Evolutionary conservation across 2,888 invertebrate species (phyloP), one percentile per base, ranked within the genome.

Genomic region (Neoascia interrupta): DNA sequence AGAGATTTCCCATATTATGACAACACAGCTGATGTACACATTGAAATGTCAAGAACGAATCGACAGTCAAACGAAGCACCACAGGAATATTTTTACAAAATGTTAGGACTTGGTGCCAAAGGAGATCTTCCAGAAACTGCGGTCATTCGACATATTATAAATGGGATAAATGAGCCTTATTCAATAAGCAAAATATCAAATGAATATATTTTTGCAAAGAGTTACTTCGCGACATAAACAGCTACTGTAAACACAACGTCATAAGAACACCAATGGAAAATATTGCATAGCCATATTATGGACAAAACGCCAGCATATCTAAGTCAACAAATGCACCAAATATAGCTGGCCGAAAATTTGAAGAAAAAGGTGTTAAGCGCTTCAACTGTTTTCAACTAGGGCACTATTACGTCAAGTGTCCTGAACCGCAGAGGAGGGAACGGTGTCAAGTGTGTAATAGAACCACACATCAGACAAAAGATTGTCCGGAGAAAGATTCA

Each of bases 301-400:
- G 37, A 16, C 13, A 45, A 45, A 23, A 1, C 43, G 5, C n/a
- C n/a, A n/a, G n/a, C n/a, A n/a, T n/a, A n/a, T n/a, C n/a, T n/a
- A n/a, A 6, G 26, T 26, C 5, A 5, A 5, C 26, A 10, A 26
- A 26, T 26, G 26, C 10, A 8, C 26, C 13, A 11, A 45, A 21
- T 45, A n/a, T n/a, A n/a, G n/a, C n/a, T n/a, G n/a, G n/a, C n/a
- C n/a, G n/a, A n/a, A n/a, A n/a, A n/a, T n/a, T n/a, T n/a, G n/a
- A n/a, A n/a, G n/a, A n/a, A n/a, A n/a, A n/a, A n/a, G n/a, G n/a
- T 16, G 37, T 72, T n/a, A 73, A 58, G 19, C 69, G 75, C 15
- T 63, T 26, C 58, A 60, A 76, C 36, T 69, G 69, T 41, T 53
- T 13, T 11, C 63, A 69, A 54, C 19, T 37, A 23, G 75, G 63